A percentile compares a stretch with the other conserved stretches of the same genome.
Conservation (phyloP, 2,113 vertebrate species). For the Malurus alboscapulatus region DNA sequence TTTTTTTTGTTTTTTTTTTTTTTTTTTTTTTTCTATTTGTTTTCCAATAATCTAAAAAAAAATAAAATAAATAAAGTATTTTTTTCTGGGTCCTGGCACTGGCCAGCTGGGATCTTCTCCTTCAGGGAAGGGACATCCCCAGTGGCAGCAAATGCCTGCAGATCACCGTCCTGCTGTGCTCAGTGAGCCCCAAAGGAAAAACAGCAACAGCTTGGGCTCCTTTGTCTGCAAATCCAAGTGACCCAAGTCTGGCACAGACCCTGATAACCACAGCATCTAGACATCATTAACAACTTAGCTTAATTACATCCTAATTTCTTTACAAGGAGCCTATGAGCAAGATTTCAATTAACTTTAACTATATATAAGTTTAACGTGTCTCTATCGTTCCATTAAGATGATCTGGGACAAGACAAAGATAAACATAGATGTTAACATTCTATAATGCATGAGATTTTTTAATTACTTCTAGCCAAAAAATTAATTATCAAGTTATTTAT, state of each 20-base stretch:
- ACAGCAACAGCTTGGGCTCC: background rate
- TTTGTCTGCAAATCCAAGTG: background rate
- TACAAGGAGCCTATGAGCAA: background rate
- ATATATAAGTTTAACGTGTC: background rate
- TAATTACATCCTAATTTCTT: conserved; percentile 40
- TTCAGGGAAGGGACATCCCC: background rate
- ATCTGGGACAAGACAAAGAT: conserved; percentile 39
- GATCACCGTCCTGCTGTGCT: background rate
- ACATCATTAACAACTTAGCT: background rate
- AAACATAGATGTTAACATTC: conserved; percentile 20
- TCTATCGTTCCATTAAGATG: background rate
- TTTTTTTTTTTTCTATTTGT: no score
- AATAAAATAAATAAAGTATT: no score
- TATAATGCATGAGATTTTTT: background rate
- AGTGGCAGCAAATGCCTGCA: background rate
- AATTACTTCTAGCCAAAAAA: conserved; percentile 22
- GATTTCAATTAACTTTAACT: conserved; percentile 50
- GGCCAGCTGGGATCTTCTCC: background rate
- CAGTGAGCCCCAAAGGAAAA: background rate
- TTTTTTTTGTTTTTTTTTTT: no score
- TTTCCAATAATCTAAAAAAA: no score
- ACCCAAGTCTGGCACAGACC: background rate
- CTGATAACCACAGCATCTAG: background rate
- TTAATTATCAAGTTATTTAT: conserved; percentile 34
- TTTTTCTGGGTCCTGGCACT: background rate